Evolutionary conservation across 2,797 vertebrate species (phyloP), one percentile per base, ranked within the genome.

Genomic region (Pitangus sulphuratus): DNA sequence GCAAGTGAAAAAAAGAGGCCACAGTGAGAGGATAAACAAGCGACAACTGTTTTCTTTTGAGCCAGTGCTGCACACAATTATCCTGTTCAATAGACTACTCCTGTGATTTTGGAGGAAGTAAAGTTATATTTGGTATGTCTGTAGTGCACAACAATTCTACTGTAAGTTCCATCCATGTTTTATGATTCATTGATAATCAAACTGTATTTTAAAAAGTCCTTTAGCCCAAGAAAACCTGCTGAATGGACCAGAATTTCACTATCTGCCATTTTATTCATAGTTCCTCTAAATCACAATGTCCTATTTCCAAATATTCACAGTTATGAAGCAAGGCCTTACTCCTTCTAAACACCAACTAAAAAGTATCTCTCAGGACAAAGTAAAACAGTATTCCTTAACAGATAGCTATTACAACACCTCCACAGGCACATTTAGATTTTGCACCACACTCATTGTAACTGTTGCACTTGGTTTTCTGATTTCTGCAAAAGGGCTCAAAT

Each of bases 1-100:
- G 93, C 77, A 90, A 68, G 64, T 60, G 62, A 93, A 87, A 80
- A 92, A 80, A 84, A 74, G 54, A 85, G 44, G 48, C 40, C 72
- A 72, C 37, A 50, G 54, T 4, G 17, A 94, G 87, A 30, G 31
- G 24, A 61, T 76, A 89, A 94, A 88, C 17, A 91, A 92, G 62
- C 84, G 21, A 74, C 35, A 90, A 82, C 35, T 58, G 22, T 66
- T 42, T 72, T 69, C 25, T 62, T 90, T 25, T 13, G 26, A 92
- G 83, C 19, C 81, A 57, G 12, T 65, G 40, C 31, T 69, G 70
- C 25, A 77, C 12, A 19, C 31, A 75, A 51, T 68, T 94, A 84
- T 88, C 48, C 64, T 75, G 24, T 57, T 85, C 50, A 87, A 19
- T 24, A 19, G 47, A 72, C 56, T 69, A 81, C 14, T 56, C 25